phyloP scores from a whole-genome alignment of 2,113 vertebrate species.

The Forbesichthys agassizii region DNA sequence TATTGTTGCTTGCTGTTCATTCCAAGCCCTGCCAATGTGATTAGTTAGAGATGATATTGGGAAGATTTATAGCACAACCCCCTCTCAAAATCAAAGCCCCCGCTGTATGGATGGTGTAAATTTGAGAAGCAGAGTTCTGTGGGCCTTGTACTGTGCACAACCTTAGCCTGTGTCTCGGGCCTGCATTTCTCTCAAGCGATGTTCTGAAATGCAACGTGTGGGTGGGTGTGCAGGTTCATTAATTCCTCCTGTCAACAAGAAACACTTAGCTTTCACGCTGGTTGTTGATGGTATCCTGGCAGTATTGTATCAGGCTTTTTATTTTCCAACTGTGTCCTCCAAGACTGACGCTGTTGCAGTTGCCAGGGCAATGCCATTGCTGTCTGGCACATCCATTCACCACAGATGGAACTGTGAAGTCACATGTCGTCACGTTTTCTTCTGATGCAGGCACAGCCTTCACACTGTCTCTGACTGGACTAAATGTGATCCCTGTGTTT shows the following conservation, averaged over 20 bases:
- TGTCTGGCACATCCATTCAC: conserved; percentile 58
- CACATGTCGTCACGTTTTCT: conserved; percentile 55
- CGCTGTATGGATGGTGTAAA: conserved; percentile 3
- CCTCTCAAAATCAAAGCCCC: conserved; percentile 3
- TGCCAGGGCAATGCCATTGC: conserved; percentile 56
- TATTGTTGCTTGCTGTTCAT: conserved; percentile 54
- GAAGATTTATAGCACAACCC: conserved; percentile 55
- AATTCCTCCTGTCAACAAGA: not conserved
- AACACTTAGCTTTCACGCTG: not conserved
- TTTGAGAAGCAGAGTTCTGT: conserved; percentile 43
- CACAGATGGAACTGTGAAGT: conserved; percentile 65
- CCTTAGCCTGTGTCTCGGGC: conserved; percentile 36
- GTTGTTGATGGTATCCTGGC: conserved; percentile 21
- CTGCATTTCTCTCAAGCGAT: conserved; percentile 28
- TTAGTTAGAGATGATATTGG: conserved; percentile 70
- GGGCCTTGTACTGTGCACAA: conserved; percentile 39
- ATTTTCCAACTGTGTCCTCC: conserved; percentile 31
- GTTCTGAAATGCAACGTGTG: conserved; percentile 1
- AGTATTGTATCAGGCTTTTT: conserved; percentile 17
- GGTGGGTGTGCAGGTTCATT: not conserved
- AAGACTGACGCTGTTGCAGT: conserved; percentile 38
- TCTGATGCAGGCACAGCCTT: conserved; percentile 25
- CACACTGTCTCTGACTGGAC: conserved; percentile 2
- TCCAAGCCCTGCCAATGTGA: conserved; percentile 65
- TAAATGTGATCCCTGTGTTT: not conserved